Evolutionary conservation across 2,888 invertebrate species (phyloP).

Genomic region (Hemistola chrysoprasaria): DNA sequence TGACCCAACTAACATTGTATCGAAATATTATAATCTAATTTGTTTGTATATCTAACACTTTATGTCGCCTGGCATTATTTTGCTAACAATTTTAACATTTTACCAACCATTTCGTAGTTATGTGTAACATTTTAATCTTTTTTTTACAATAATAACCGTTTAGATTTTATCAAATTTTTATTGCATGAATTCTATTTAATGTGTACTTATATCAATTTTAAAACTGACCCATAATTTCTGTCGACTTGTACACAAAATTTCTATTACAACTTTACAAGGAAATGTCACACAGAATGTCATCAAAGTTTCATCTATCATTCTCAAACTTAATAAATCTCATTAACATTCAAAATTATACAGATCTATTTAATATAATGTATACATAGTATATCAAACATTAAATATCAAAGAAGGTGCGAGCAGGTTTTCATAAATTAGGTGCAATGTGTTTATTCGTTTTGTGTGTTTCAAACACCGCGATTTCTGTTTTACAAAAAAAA

Average conservation of each 20-base stretch:
- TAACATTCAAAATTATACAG: slow-evolving; percentile 52
- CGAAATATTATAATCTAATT: slow-evolving; percentile 12
- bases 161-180: slow-evolving; percentile 7
- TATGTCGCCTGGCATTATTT: slow-evolving; percentile 16
- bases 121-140: slow-evolving; percentile 1
- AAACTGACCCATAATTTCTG: slow-evolving; percentile 64
- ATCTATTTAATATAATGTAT: slow-evolving; percentile 42
- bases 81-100: slow-evolving; percentile 11
- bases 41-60: slow-evolving; percentile 14
- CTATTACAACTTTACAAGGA: slow-evolving; percentile 7
- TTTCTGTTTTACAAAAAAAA: no score
- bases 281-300: slow-evolving; percentile 15
- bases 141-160: slow-evolving; percentile 5
- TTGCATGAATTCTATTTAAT: slow-evolving; percentile 22
- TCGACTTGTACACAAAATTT: slow-evolving; percentile 16
- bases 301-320: slow-evolving; percentile 17
- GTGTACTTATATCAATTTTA: slow-evolving; percentile 8
- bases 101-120: slow-evolving; percentile 1
- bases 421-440: slow-evolving; percentile 5
- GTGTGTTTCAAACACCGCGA: no score
- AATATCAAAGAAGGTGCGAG: neutral
- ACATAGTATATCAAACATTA: slow-evolving; percentile 3
- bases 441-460: slow-evolving; percentile 2
- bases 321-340: slow-evolving; percentile 21
- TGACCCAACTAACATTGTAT: slow-evolving; percentile 3